phyloP scores from a whole-genome alignment of 1,140 invertebrate genomes.

The Nixonia krombeini region DNA sequence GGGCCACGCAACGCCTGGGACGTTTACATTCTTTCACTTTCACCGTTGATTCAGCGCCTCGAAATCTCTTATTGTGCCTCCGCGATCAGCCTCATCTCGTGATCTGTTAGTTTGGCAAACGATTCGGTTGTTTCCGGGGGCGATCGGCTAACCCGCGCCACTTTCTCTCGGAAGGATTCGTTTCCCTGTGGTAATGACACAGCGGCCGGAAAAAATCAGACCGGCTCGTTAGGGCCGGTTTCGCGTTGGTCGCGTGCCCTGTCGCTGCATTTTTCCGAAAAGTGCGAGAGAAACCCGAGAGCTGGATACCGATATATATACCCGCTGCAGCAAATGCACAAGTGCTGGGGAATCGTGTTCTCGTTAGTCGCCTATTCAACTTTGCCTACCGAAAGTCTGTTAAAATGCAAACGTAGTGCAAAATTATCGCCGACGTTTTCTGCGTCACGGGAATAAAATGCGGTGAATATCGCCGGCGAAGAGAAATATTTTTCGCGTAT shows the following conservation, averaged over 20 bases:
- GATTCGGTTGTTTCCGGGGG: background rate
- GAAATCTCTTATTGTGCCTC: background rate
- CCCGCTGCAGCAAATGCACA: too few relatives aligned
- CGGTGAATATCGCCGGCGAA: too few relatives aligned
- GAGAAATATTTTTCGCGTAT: too few relatives aligned
- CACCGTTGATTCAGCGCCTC: background rate
- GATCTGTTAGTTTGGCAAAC: background rate
- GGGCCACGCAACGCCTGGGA: background rate
- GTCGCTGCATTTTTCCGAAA: slow-evolving; percentile 19
- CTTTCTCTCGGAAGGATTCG: background rate
- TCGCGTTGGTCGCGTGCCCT: slow-evolving; percentile 22
- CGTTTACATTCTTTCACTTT: slow-evolving; percentile 1
- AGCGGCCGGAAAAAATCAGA: slow-evolving; percentile 6
- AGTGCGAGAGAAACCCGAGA: slow-evolving; percentile 15
- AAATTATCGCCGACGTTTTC: background rate
- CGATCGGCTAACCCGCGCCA: background rate
- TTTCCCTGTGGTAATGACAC: too few relatives aligned
- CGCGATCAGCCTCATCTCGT: background rate
- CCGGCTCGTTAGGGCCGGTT: slow-evolving; percentile 15
- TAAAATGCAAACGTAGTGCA: background rate
- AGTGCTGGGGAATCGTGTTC: slow-evolving; percentile 1
- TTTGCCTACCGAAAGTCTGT: background rate
- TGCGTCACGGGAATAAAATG: too few relatives aligned
- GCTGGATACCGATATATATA: too few relatives aligned
- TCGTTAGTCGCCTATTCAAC: slow-evolving; percentile 10